phyloP scores from a whole-genome alignment of 2,113 vertebrate species.

The Noturus placidus region DNA sequence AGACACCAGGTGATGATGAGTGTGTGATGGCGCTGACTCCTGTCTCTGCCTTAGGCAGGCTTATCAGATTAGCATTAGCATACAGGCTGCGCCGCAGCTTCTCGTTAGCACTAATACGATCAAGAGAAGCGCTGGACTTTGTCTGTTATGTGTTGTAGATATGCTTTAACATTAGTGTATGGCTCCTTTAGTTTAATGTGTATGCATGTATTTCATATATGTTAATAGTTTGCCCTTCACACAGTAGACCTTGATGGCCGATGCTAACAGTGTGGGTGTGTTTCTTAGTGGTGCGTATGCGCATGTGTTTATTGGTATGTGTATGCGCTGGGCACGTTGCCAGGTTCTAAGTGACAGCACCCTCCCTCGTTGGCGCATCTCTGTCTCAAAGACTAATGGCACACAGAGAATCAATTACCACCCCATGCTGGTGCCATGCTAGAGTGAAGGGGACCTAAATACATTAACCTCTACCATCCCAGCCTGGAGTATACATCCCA shows the following conservation, averaged over 20 bases:
- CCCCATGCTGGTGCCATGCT: slow-evolving; percentile 86
- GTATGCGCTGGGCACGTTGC: slow-evolving; percentile 73
- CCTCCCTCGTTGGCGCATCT: slow-evolving; percentile 84
- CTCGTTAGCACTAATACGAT: slow-evolving; percentile 72
- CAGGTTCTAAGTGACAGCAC: slow-evolving; percentile 86
- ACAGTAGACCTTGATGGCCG: slow-evolving; percentile 62
- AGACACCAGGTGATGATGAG: slow-evolving; percentile 41
- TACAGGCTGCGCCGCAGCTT: slow-evolving; percentile 60
- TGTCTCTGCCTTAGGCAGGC: slow-evolving; percentile 43
- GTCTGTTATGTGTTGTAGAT: slow-evolving; percentile 52
- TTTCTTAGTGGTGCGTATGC: slow-evolving; percentile 55
- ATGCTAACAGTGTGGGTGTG: slow-evolving; percentile 44
- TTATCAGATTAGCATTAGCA: slow-evolving; percentile 63
- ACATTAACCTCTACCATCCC: slow-evolving; percentile 45
- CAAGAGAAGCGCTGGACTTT: slow-evolving; percentile 65
- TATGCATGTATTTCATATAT: slow-evolving; percentile 35
- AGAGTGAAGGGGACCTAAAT: slow-evolving; percentile 63
- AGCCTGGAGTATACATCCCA: background rate
- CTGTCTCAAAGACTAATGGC: slow-evolving; percentile 87
- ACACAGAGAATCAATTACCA: slow-evolving; percentile 94
- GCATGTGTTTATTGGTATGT: slow-evolving; percentile 48
- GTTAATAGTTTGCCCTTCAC: slow-evolving; percentile 48
- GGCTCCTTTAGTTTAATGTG: slow-evolving; percentile 13
- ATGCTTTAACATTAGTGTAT: slow-evolving; percentile 10
- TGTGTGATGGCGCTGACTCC: slow-evolving; percentile 31